Evolutionary conservation across 64 coral and sea anemone genomes (phyloP).

Genomic region (Orbicella faveolata): DNA sequence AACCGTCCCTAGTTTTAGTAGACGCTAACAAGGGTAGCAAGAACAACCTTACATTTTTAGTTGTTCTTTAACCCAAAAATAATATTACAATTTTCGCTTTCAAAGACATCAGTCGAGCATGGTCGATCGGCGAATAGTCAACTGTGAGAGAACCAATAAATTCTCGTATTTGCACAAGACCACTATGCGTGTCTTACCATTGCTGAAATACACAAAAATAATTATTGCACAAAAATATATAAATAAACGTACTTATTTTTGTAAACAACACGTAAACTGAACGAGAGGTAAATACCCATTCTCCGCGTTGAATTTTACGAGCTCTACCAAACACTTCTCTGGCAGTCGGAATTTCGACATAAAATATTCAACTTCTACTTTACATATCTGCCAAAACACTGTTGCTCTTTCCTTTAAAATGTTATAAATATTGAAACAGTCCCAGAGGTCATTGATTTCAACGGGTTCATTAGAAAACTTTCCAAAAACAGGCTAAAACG

Average conservation of each 20-base stretch:
- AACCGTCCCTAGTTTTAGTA: too few relatives aligned
- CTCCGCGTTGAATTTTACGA: not conserved
- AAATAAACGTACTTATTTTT: not conserved
- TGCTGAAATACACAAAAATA: not conserved
- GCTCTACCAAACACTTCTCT: not conserved
- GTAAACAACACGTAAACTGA: not conserved
- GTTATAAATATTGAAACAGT: not conserved
- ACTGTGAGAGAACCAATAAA: too few relatives aligned
- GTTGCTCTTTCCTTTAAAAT: not conserved
- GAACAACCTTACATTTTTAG: too few relatives aligned
- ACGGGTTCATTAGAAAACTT: too few relatives aligned
- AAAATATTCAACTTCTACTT: not conserved
- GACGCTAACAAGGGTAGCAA: too few relatives aligned
- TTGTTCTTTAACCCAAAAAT: too few relatives aligned
- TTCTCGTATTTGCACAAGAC: not conserved
- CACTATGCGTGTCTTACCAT: not conserved
- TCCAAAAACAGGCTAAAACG: too few relatives aligned
- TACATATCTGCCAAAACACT: not conserved
- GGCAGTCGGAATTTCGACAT: not conserved
- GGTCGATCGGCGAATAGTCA: too few relatives aligned
- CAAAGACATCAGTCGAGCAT: too few relatives aligned
- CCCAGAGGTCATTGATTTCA: too few relatives aligned
- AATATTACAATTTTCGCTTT: too few relatives aligned
- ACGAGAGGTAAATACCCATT: not conserved
- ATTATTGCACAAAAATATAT: not conserved